Base-by-base conservation (phyloP, 2,797 vertebrate species). In the Cossypha dichroa region DNA sequence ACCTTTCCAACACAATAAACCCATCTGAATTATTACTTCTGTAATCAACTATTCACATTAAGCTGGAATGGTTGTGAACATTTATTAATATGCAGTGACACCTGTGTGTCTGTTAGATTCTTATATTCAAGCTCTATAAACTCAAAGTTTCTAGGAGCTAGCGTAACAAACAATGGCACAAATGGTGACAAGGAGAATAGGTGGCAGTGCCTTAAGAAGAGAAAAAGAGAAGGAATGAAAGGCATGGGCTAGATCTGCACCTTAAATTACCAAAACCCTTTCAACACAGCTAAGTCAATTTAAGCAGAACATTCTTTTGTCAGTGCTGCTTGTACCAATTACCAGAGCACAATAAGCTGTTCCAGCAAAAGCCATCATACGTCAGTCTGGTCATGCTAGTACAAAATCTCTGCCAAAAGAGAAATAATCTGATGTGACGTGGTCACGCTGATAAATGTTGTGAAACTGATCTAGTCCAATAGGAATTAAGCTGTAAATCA, bases 281-380 rank as follows among this genome's bases (percentile, higher is more conserved):
- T 85, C 52, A 87, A 68, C 13, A 19, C 51, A 87, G 67, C 33
- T 31, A 29, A 80, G n/a, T 80, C 59, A 73, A 70, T 91, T 80
- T 79, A 94, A 94, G 77, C 49, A 87, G 88, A 93, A 73, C 70
- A 51, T 52, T 85, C 74, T 74, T 89, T 55, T 94, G 73, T 51
- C 38, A 60, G 33, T 18, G 49, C 49, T 82, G 48, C 48, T 85
- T 89, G 72, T 67, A 87, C 45, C 63, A 73, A 74, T 92, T 85
- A 83, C 64, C 86, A 1, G 11, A 88, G 63, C 40, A 91, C 77
- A 94, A 52, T 67, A 69, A 87, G 75, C 40, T 60, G 33, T 54
- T 94, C n/a, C 63, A 92, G 49, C 55, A 85, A 91, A 88, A 91
- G 23, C 51, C 64, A 29, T 81, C 29, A 13, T 58, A 78, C 6